phyloP scores from a whole-genome alignment of 2,797 vertebrate genomes.

The Antrozous pallidus region DNA sequence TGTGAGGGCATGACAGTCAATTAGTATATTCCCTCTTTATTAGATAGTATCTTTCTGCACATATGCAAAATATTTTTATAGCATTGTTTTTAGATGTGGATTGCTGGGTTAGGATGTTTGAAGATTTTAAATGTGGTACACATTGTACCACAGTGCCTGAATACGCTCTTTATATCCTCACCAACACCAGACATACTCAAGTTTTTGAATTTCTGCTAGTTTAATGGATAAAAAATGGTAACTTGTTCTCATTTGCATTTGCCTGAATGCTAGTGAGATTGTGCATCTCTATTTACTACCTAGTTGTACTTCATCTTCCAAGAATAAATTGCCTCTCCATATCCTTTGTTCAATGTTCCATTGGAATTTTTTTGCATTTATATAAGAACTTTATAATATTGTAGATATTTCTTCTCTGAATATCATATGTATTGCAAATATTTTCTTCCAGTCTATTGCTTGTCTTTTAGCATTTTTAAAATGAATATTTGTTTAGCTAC shows the following conservation, averaged over 20 bases:
- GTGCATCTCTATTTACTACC: background rate
- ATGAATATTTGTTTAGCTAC: background rate
- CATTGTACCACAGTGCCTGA: background rate
- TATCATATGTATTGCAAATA: background rate
- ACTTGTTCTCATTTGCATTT: background rate
- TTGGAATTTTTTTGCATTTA: background rate
- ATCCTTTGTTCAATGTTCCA: background rate
- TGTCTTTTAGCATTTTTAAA: constrained; percentile 13
- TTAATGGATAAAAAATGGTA: background rate
- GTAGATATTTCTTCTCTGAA: background rate
- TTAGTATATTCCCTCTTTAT: no score
- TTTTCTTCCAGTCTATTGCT: background rate
- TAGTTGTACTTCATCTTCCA: background rate
- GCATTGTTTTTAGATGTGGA: background rate
- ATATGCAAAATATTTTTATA: background rate
- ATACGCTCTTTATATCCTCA: background rate
- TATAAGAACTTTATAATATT: background rate
- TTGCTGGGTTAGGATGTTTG: background rate
- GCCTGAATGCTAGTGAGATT: background rate
- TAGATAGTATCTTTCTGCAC: background rate
- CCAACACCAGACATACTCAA: background rate
- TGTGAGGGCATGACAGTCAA: no score
- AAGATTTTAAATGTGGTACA: background rate
- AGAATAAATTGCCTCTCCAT: background rate
- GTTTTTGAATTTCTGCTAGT: background rate